phyloP scores from a whole-genome alignment of 2,888 invertebrate species.

The Callimorpha dominula region DNA sequence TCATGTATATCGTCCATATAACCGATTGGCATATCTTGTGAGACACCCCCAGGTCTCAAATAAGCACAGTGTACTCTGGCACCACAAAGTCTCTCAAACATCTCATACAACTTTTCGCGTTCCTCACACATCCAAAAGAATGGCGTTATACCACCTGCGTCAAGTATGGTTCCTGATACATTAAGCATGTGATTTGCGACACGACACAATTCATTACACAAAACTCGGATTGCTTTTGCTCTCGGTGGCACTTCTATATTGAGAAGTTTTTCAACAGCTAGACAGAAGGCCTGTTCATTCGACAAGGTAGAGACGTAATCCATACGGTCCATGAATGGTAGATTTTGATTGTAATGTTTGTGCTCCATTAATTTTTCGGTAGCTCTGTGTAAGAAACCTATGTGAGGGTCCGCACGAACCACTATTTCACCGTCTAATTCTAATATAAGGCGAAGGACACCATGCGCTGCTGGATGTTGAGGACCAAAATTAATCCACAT shows the following conservation, averaged over 20 bases:
- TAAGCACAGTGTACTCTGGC: conserved; percentile 95
- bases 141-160: conserved; percentile 95
- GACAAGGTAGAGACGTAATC: conserved; percentile 95
- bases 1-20: conserved; percentile 93
- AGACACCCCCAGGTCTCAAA: conserved; percentile 93
- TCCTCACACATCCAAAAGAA: conserved; percentile 97
- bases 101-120: conserved; percentile 94
- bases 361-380: conserved; percentile 96
- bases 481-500: conserved; percentile 95
- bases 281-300: conserved; percentile 92
- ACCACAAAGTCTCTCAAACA: conserved; percentile 94
- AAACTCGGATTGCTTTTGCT: conserved; percentile 92
- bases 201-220: conserved; percentile 92
- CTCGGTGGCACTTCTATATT: conserved; percentile 92
- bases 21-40: conserved; percentile 86
- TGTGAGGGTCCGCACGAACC: conserved; percentile 92
- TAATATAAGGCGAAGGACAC: conserved; percentile 93
- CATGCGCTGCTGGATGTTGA: conserved; percentile 96
- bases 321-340: conserved; percentile 95
- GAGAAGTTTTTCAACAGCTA: conserved; percentile 94
- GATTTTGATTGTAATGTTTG: conserved; percentile 94
- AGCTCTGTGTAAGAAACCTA: conserved; percentile 94
- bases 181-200: conserved; percentile 93
- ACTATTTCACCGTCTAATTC: conserved; percentile 95
- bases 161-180: conserved; percentile 91